These are phyloP conservation scores for Vultur gryphus DNA, from an alignment of 2,797 vertebrate species.

Conservation along the genomic window DNA sequence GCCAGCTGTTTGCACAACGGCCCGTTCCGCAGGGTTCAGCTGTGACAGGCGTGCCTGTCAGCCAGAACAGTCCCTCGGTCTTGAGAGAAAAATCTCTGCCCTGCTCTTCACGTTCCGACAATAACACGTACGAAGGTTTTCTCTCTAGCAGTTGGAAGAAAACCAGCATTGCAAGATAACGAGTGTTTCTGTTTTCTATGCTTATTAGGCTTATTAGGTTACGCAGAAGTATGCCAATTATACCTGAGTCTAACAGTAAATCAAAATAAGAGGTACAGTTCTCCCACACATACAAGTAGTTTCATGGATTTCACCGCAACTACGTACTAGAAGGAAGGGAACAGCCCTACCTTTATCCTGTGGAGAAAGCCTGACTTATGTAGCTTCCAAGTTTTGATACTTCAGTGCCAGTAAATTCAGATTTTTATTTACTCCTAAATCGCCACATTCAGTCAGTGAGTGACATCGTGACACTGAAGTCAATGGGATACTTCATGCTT, in stretches of 20 bases:
- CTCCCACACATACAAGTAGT: background rate
- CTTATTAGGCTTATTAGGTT: background rate
- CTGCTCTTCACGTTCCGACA: background rate
- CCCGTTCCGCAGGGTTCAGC: background rate
- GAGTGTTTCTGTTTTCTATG: background rate
- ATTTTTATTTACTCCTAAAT: background rate
- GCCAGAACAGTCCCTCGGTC: background rate
- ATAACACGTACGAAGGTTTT: background rate
- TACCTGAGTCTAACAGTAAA: conserved; percentile 34
- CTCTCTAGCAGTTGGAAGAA: background rate
- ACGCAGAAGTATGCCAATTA: background rate
- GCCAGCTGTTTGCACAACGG: background rate
- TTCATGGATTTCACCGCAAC: background rate
- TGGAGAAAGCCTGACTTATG: background rate
- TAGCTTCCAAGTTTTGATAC: background rate
- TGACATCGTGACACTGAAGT: background rate
- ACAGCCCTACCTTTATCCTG: background rate
- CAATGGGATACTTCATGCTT: background rate
- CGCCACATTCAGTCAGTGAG: background rate
- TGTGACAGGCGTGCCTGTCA: background rate
- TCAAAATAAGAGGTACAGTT: background rate
- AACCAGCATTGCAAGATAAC: background rate
- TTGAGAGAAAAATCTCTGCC: background rate
- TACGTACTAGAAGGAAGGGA: background rate
- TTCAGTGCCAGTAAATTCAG: background rate